Conservation (phyloP, 2,113 vertebrate species). For the Camelus dromedarius region DNA sequence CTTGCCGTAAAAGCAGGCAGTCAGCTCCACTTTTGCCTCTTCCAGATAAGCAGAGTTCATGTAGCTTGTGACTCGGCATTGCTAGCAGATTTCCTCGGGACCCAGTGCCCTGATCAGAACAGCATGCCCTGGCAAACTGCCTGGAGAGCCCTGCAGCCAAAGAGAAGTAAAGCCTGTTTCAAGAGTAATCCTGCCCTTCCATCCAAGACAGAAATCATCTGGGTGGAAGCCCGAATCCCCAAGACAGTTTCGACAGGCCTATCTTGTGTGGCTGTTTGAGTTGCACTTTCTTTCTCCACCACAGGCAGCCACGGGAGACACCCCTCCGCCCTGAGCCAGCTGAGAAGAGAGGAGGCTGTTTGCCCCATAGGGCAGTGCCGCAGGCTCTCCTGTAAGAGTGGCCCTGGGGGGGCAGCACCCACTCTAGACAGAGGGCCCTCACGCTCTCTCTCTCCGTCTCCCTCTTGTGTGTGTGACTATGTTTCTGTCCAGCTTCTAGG, state of each 20-base stretch:
- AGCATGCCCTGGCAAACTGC: conserved; percentile 62
- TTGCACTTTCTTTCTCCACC: background rate
- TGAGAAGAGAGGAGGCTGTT: background rate
- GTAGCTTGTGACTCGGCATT: conserved; percentile 48
- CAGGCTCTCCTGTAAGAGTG: background rate
- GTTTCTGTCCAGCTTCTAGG: background rate
- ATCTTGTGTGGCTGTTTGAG: background rate
- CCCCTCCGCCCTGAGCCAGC: background rate
- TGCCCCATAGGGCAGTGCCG: accelerated
- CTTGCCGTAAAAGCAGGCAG: background rate
- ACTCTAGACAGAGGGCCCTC: accelerated
- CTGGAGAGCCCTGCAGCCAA: conserved; percentile 40
- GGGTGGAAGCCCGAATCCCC: conserved; percentile 43
- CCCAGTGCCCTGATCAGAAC: conserved; percentile 42
- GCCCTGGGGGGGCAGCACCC: no score
- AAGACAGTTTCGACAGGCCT: background rate
- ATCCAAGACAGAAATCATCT: conserved; percentile 50
- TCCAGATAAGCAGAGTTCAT: conserved; percentile 42
- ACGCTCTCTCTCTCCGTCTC: background rate
- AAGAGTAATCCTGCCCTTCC: conserved; percentile 42
- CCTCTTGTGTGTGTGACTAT: accelerated
- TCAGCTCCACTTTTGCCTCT: background rate
- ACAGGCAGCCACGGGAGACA: background rate
- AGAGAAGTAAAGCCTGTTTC: conserved; percentile 25
- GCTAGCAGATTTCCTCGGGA: conserved; percentile 42